phyloP scores from a whole-genome alignment of 2,113 vertebrate genomes.

The Microtus oregoni region DNA sequence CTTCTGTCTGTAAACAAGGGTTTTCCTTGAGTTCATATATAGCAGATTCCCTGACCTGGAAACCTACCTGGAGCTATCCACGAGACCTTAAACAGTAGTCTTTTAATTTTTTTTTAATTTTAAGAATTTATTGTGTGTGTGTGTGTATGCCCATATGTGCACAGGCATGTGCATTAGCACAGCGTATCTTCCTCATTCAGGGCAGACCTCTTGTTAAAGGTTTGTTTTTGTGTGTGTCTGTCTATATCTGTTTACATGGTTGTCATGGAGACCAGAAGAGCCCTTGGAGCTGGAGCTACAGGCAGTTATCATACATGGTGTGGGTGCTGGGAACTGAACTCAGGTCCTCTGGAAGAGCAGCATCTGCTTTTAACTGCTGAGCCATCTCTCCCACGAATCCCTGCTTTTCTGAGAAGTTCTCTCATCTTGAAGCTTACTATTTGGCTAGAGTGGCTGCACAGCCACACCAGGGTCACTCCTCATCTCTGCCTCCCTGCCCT shows the following conservation, averaged over 20 bases:
- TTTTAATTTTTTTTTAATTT: not conserved
- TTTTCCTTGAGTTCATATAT: too few relatives aligned
- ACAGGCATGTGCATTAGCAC: too few relatives aligned
- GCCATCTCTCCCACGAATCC: not conserved
- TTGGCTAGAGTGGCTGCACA: not conserved
- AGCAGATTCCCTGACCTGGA: not conserved
- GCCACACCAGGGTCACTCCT: not conserved
- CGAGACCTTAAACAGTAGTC: not conserved
- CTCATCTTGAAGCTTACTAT: not conserved
- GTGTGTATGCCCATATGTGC: not conserved
- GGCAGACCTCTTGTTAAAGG: not conserved
- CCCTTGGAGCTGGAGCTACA: not conserved
- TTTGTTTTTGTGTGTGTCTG: not conserved
- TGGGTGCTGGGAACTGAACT: not conserved
- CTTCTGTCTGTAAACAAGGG: not conserved
- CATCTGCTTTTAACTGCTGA: not conserved
- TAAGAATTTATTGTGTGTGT: not conserved
- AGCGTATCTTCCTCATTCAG: not conserved
- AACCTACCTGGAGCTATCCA: rapidly evolving
- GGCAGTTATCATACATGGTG: too few relatives aligned
- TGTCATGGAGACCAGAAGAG: not conserved
- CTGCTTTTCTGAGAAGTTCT: not conserved
- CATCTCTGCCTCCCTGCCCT: not conserved
- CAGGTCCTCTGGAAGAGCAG: not conserved
- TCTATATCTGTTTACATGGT: not conserved